Conservation (phyloP, 1,140 invertebrate species). For the Tribolium castaneum region DNA sequence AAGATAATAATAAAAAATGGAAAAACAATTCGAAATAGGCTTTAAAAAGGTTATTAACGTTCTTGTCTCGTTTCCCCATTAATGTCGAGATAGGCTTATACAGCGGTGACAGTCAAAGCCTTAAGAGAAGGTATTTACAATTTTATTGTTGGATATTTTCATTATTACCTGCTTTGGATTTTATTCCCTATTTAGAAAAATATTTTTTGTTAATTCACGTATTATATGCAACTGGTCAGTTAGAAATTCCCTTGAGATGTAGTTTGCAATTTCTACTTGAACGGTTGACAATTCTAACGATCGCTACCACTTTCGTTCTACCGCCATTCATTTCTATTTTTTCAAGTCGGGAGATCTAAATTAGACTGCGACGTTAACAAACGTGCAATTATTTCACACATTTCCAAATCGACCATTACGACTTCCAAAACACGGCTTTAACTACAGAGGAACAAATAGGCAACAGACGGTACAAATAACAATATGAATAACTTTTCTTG, state of each 20-base stretch:
- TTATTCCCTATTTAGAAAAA: slow-evolving; percentile 53
- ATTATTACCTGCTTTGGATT: slow-evolving; percentile 57
- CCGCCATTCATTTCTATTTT: slow-evolving; percentile 15
- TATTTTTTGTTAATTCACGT: slow-evolving; percentile 49
- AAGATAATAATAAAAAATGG: slow-evolving; percentile 40
- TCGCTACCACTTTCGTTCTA: background rate
- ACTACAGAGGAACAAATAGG: slow-evolving; percentile 23
- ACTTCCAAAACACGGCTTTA: slow-evolving; percentile 36
- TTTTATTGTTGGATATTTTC: slow-evolving; percentile 59
- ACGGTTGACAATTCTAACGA: background rate
- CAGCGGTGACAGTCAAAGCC: slow-evolving; percentile 55
- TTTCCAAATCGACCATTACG: slow-evolving; percentile 14
- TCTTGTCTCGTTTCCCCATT: slow-evolving; percentile 56
- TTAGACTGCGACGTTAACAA: slow-evolving; percentile 24
- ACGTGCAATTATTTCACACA: slow-evolving; percentile 29
- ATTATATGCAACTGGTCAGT: slow-evolving; percentile 26
- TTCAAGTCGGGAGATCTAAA: background rate
- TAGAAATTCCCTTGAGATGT: background rate
- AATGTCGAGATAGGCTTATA: slow-evolving; percentile 55
- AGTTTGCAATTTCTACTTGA: background rate
- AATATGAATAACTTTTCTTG: slow-evolving; percentile 31
- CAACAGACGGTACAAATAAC: slow-evolving; percentile 14
- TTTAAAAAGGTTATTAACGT: slow-evolving; percentile 54
- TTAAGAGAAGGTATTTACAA: slow-evolving; percentile 55
- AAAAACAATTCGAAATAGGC: slow-evolving; percentile 46